Conservation (phyloP, 2,113 vertebrate genomes). For the Macrotis lagotis region DNA sequence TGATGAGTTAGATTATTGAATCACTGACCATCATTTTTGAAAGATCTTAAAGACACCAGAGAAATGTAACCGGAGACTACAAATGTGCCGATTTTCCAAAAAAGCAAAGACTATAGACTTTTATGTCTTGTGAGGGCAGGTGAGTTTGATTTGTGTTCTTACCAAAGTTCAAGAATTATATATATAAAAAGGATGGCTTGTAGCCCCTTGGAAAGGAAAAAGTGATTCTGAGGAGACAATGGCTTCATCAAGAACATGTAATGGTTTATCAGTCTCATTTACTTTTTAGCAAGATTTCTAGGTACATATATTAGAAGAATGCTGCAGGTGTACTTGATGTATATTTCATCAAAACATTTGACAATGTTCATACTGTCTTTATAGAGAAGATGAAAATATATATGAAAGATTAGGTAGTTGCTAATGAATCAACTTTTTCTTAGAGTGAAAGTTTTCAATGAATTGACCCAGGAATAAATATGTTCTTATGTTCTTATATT, state of each 20-base stretch:
- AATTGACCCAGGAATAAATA: not conserved
- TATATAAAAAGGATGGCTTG: not conserved
- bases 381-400: not conserved
- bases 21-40: not conserved
- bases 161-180: not conserved
- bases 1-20: not conserved
- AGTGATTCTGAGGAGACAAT: not conserved
- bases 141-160: not conserved
- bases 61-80: not conserved
- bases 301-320: not conserved
- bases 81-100: not conserved
- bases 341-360: not conserved
- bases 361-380: not conserved
- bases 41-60: not conserved
- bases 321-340: not conserved
- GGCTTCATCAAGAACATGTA: not conserved
- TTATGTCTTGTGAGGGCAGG: not conserved
- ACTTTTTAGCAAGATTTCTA: not conserved
- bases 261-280: not conserved
- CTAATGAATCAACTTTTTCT: not conserved
- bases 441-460: not conserved
- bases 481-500: not conserved
- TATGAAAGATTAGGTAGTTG: not conserved
- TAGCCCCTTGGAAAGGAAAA: not conserved
- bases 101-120: not conserved